These are phyloP conservation scores for Tipula vernalis DNA, from an alignment of 2,888 invertebrate species.

Conservation along the genomic window DNA sequence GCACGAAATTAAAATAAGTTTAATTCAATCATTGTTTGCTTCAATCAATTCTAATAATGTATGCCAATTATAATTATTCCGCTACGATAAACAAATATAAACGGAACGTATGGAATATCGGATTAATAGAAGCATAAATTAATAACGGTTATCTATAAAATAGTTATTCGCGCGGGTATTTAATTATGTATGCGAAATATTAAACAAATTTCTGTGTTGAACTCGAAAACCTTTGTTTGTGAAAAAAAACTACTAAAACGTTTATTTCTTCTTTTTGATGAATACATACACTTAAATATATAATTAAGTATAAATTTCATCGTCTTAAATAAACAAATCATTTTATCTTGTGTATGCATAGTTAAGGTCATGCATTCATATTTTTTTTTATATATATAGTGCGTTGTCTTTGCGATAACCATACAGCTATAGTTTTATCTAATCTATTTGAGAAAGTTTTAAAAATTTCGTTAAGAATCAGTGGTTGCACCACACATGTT, in stretches of 20 bases:
- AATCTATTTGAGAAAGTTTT: background rate
- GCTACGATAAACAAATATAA: background rate
- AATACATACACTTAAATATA: background rate
- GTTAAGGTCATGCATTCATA: background rate
- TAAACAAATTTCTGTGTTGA: background rate
- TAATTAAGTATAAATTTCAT: conserved; percentile 4
- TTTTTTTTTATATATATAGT: background rate
- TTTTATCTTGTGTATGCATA: background rate
- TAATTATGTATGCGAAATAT: background rate
- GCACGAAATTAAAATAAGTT: background rate
- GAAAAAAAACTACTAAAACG: background rate
- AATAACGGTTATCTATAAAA: background rate
- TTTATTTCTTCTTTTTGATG: background rate
- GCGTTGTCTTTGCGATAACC: background rate
- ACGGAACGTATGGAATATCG: background rate
- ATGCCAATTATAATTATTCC: background rate
- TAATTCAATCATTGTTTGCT: background rate
- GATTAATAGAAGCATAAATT: background rate
- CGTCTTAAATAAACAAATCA: background rate
- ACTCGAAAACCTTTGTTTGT: background rate
- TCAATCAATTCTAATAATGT: background rate
- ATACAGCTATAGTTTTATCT: background rate
- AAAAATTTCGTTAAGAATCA: background rate
- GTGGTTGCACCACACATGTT: background rate
- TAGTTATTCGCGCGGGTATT: background rate